Evolutionary conservation across 2,113 vertebrate species (phyloP).

Genomic region (Callionymus lyra): DNA sequence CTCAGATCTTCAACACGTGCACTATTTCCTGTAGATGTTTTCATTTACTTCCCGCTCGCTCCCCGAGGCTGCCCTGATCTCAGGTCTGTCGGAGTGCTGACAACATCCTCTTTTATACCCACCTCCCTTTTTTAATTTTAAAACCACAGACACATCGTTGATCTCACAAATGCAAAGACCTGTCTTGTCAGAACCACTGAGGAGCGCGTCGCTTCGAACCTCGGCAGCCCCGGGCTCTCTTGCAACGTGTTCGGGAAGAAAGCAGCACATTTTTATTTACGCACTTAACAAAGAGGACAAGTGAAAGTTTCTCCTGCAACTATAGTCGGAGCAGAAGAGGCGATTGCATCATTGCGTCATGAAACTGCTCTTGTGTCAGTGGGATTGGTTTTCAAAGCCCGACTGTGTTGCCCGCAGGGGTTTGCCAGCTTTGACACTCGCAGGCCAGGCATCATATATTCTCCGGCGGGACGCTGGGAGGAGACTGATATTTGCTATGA

Average conservation of each 20-base stretch:
- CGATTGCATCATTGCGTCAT: conserved; percentile 21
- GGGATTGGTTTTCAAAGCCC: conserved; percentile 22
- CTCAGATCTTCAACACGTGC: too few species aligned
- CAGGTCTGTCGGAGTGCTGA: too few species aligned
- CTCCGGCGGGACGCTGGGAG: conserved; percentile 11
- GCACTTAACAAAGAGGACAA: conserved; percentile 38
- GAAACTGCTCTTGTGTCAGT: conserved; percentile 36
- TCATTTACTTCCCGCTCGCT: too few species aligned
- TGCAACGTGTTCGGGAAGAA: conserved; percentile 7
- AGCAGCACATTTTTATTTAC: too few species aligned
- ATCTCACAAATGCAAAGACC: conserved; percentile 19
- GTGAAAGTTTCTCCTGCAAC: conserved; percentile 31
- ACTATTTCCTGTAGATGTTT: too few species aligned
- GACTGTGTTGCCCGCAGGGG: conserved; percentile 5
- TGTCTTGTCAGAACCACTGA: conserved; percentile 2
- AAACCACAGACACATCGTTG: too few species aligned
- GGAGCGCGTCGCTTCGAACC: neutral
- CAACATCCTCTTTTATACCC: too few species aligned
- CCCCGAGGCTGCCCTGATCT: too few species aligned
- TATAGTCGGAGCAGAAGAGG: conserved; percentile 32
- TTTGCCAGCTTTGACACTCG: conserved; percentile 15
- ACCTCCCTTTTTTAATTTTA: too few species aligned
- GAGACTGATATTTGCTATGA: conserved; percentile 12
- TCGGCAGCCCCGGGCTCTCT: conserved; percentile 16
- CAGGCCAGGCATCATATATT: conserved; percentile 8